These are phyloP conservation scores for Sinelater perroti DNA, from an alignment of 2,888 invertebrate species.

Conservation along the genomic window DNA sequence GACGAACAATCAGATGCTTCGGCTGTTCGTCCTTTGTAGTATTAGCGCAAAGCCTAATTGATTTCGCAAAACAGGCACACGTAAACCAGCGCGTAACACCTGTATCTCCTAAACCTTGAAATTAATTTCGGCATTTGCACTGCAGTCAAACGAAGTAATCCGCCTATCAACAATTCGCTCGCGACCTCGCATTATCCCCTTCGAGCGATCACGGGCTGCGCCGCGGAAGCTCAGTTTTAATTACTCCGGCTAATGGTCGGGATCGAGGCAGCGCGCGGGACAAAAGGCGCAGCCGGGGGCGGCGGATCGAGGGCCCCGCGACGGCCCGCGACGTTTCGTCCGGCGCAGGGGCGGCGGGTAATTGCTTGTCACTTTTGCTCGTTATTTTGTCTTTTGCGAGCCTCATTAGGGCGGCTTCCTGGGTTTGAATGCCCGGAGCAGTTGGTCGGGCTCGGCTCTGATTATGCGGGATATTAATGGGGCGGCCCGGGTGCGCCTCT, in stretches of 20 bases:
- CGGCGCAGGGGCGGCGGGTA: not conserved
- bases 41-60: no score
- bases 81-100: no score
- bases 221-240: slow-evolving; percentile 14
- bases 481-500: no score
- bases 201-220: slow-evolving; percentile 3
- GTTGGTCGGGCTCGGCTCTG: no score
- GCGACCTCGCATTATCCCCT: not conserved
- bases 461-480: no score
- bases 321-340: not conserved
- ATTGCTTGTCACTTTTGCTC: slow-evolving; percentile 5
- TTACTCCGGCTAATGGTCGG: slow-evolving; percentile 9
- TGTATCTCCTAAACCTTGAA: slow-evolving; percentile 13
- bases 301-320: not conserved
- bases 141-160: slow-evolving; percentile 6
- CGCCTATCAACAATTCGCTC: slow-evolving; percentile 14
- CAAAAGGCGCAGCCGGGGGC: slow-evolving; percentile 3
- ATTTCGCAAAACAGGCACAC: no score
- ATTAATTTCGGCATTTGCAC: slow-evolving; percentile 12
- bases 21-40: not conserved
- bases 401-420: not conserved
- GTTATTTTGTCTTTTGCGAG: not conserved
- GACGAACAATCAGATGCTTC: not conserved
- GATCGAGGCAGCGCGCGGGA: slow-evolving; percentile 13
- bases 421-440: not conserved